Conservation (phyloP, 2,888 invertebrate species). For the Nemotelus pantherinus region DNA sequence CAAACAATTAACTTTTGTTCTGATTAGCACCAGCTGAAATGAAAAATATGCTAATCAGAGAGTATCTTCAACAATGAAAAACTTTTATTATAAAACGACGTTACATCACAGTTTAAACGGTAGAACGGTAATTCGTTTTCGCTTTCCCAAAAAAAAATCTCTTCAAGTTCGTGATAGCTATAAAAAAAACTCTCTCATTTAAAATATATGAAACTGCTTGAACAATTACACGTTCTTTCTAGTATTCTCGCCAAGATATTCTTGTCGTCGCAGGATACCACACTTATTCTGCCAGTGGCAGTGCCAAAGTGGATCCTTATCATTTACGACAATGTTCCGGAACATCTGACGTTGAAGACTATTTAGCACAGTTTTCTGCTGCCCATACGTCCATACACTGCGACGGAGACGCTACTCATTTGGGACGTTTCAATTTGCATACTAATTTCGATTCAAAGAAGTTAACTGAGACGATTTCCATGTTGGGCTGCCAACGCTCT, state of each 20-base stretch:
- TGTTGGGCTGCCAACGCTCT: slow-evolving; percentile 12
- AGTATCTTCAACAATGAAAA: slow-evolving; percentile 14
- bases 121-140: background rate
- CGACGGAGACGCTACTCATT: slow-evolving; percentile 10
- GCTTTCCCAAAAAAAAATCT: background rate
- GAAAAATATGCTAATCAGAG: slow-evolving; percentile 19
- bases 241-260: background rate
- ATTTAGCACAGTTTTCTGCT: slow-evolving; percentile 22
- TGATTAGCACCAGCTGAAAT: slow-evolving; percentile 1
- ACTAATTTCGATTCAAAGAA: slow-evolving; percentile 40
- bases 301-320: slow-evolving; percentile 22
- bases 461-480: slow-evolving; percentile 37
- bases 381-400: background rate
- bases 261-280: background rate
- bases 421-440: slow-evolving; percentile 43
- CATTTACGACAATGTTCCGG: slow-evolving; percentile 4
- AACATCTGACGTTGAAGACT: slow-evolving; percentile 31
- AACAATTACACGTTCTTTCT: background rate
- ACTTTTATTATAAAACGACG: background rate
- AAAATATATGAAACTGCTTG: background rate
- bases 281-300: background rate
- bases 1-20: background rate
- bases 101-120: slow-evolving; percentile 4
- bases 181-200: background rate
- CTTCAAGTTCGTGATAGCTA: background rate